Conservation (phyloP, 2,888 invertebrate genomes). For the Dicycla oo region DNA sequence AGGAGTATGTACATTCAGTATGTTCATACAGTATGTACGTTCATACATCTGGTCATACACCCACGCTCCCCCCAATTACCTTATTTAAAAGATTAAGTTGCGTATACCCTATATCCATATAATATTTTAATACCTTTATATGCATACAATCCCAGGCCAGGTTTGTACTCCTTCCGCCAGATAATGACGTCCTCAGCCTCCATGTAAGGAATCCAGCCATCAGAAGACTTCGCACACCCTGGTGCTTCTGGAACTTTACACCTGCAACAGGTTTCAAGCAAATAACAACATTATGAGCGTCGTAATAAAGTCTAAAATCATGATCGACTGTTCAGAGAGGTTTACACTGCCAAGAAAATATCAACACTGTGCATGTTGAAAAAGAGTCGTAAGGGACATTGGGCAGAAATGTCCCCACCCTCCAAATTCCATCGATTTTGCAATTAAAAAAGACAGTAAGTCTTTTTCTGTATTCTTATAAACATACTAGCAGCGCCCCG, state of each 20-base stretch:
- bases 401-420: too few relatives aligned
- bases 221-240: constrained; percentile 70
- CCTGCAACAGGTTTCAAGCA: constrained; percentile 62
- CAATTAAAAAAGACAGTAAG: too few relatives aligned
- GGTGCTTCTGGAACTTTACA: constrained; percentile 73
- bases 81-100: not conserved
- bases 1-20: too few relatives aligned
- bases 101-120: too few relatives aligned
- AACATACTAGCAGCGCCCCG: too few relatives aligned
- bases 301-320: not conserved
- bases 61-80: not conserved
- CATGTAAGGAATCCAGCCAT: constrained; percentile 94
- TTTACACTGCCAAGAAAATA: too few relatives aligned
- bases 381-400: too few relatives aligned
- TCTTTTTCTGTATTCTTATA: too few relatives aligned
- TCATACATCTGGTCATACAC: not conserved
- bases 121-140: constrained; percentile 92
- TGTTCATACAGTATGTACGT: too few relatives aligned
- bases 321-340: too few relatives aligned
- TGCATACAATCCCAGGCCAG: constrained; percentile 92
- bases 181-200: constrained; percentile 95
- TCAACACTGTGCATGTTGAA: too few relatives aligned
- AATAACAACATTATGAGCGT: not conserved
- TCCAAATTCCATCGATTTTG: too few relatives aligned
- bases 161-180: constrained; percentile 94